phyloP scores from a whole-genome alignment of 2,888 invertebrate species.

The Acutogordius australiensis region DNA sequence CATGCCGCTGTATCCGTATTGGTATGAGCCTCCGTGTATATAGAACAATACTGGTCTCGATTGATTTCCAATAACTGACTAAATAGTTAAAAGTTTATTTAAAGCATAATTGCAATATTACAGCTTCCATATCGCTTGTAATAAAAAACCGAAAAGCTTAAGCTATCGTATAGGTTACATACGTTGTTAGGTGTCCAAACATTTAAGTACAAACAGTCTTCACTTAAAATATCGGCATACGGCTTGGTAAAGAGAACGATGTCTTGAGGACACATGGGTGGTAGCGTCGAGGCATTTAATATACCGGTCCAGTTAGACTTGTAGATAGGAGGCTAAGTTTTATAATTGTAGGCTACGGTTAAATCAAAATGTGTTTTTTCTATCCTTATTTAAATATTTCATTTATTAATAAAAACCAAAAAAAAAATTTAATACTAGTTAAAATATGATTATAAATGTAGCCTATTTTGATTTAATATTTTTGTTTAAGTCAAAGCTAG shows the following conservation, averaged over 20 bases:
- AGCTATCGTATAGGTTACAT: too few relatives aligned
- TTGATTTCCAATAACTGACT: neutral
- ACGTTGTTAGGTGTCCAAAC: neutral
- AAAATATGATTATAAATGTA: too few relatives aligned
- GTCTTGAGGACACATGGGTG: constrained; percentile 3
- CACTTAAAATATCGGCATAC: neutral
- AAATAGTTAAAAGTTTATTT: too few relatives aligned
- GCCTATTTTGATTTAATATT: too few relatives aligned
- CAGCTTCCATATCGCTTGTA: too few relatives aligned
- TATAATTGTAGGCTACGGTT: too few relatives aligned
- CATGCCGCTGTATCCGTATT: neutral
- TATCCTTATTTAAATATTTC: neutral
- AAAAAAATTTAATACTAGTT: too few relatives aligned
- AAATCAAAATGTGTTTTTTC: too few relatives aligned
- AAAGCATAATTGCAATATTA: too few relatives aligned
- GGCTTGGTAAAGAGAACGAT: neutral
- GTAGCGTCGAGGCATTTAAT: neutral
- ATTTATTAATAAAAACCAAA: neutral
- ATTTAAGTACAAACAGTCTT: constrained; percentile 7
- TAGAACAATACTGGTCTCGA: neutral
- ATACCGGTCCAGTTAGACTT: neutral
- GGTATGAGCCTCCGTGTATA: constrained; percentile 6
- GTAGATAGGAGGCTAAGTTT: neutral
- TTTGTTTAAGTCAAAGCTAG: too few relatives aligned
- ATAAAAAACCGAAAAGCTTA: too few relatives aligned